These are phyloP conservation scores for Panzeria rudis DNA, from an alignment of 2,888 invertebrate genomes.

Conservation along the genomic window DNA sequence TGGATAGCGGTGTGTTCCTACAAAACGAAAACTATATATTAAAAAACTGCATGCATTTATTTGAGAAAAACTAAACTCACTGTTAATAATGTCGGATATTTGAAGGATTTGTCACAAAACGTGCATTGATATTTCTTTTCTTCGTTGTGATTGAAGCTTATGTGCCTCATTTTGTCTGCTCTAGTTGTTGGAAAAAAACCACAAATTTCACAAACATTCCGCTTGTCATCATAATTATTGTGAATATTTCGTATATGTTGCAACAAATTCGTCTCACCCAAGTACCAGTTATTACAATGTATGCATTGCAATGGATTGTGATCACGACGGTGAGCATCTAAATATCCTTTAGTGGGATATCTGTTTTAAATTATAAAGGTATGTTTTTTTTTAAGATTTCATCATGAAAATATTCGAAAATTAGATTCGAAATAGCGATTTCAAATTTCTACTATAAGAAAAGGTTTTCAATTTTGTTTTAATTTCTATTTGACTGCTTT, in stretches of 20 bases:
- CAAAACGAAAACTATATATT: slow-evolving; percentile 24
- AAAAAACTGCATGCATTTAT: not conserved
- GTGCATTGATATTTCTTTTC: slow-evolving; percentile 69
- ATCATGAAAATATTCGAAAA: not conserved
- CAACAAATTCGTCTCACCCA: slow-evolving; percentile 23
- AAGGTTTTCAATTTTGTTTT: too few species aligned
- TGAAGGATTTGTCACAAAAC: slow-evolving; percentile 66
- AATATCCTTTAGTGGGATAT: slow-evolving; percentile 40
- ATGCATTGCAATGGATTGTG: slow-evolving; percentile 63
- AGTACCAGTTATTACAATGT: slow-evolving; percentile 59
- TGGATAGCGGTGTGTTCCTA: slow-evolving; percentile 82
- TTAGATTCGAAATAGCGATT: too few species aligned
- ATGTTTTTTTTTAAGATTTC: not conserved
- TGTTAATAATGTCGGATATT: slow-evolving; percentile 62
- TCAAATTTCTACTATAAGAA: too few species aligned
- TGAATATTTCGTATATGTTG: slow-evolving; percentile 61
- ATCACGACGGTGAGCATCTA: slow-evolving; percentile 48
- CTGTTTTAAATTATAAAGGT: slow-evolving; percentile 29
- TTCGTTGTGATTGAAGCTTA: slow-evolving; percentile 66
- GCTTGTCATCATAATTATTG: slow-evolving; percentile 38
- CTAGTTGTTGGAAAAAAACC: slow-evolving; percentile 65
- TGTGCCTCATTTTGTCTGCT: slow-evolving; percentile 57
- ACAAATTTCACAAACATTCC: slow-evolving; percentile 65
- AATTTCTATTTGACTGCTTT: too few species aligned
- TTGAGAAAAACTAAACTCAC: slow-evolving; percentile 58